A percentile compares a stretch with the other conserved stretches of the same genome.
These are phyloP conservation scores for Drosophila nigricruria DNA, from an alignment of 2,888 invertebrate genomes.

Conservation along the genomic window DNA sequence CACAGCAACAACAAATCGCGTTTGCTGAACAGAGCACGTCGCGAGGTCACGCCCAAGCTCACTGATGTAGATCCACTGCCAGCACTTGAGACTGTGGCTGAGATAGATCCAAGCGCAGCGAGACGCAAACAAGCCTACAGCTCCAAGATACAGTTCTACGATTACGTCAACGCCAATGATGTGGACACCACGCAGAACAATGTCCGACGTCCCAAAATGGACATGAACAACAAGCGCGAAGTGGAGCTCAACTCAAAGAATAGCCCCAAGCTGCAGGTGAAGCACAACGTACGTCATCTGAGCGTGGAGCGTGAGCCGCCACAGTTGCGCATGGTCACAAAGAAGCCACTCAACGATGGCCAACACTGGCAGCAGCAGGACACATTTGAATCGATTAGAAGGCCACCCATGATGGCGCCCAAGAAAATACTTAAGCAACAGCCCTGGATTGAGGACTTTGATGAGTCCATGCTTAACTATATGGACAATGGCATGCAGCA, in stretches of 20 bases:
- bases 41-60: constrained; percentile 73
- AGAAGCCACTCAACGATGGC: constrained; percentile 65
- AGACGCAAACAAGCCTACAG: constrained; percentile 80
- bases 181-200: constrained; percentile 71
- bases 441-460: constrained; percentile 33
- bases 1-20: constrained; percentile 18
- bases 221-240: constrained; percentile 83
- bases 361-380: constrained; percentile 28
- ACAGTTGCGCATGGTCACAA: constrained; percentile 33
- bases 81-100: constrained; percentile 48
- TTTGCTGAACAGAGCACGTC: constrained; percentile 34
- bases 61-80: constrained; percentile 51
- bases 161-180: constrained; percentile 78
- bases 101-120: constrained; percentile 59
- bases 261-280: constrained; percentile 83
- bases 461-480: constrained; percentile 45
- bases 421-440: constrained; percentile 67
- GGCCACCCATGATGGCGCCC: constrained; percentile 35
- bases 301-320: constrained; percentile 56
- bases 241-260: constrained; percentile 83
- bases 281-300: constrained; percentile 75
- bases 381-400: constrained; percentile 10
- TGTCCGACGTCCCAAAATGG: constrained; percentile 74
- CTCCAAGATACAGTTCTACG: constrained; percentile 84
- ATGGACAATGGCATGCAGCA: constrained; percentile 65